Base-by-base conservation (phyloP, 2,113 vertebrate genomes). In the Xiphorhynchus elegans region DNA sequence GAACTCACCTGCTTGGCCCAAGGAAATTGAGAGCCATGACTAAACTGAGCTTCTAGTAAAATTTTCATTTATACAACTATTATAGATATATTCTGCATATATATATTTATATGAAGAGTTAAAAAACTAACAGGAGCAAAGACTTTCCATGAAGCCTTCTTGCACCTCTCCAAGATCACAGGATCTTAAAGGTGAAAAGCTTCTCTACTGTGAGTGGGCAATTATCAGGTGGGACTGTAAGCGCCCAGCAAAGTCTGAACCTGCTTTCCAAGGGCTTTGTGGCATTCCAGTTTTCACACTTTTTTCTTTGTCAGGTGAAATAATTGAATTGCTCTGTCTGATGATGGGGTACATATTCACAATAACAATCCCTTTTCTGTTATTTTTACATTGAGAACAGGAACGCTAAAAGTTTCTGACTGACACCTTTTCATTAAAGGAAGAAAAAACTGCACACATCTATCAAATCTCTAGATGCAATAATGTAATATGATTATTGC, bases 401-500 rank as follows among this genome's bases (percentile, higher is more conserved):
- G 39, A 84, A 83, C 16, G 3, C 62, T 73, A 47, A 39, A 88
- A 84, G 67, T 91, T 86, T 88, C 70, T 87, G 73, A 86, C 64
- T 89, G 79, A 79, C 59, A 75, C 7, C 62, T 76, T 88, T 94
- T 95, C 86, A 92, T 87, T 86, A 90, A 62, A 77, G 47, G 21
- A 37, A 67, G 37, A 89, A 78, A 87, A 93, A 84, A 20, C 28
- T 25, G 52, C 69, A 91, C 35, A 53, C 15, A 80, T 89, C 69
- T 95, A 91, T 89, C 78, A 94, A 13, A 80, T 76, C 83, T 92
- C 73, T 59, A 72, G 59, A 78, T 75, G 79, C 50, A 95, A 87
- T 75, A 90, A 93, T 60, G 52, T 58, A 95, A 89, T 89, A 93
- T 33, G 64, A 90, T 92, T 95, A 84, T 93, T 78, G 84, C 81